These are phyloP conservation scores for Zaprionus ornatus DNA, from an alignment of 1,140 invertebrate species.

Conservation along the genomic window DNA sequence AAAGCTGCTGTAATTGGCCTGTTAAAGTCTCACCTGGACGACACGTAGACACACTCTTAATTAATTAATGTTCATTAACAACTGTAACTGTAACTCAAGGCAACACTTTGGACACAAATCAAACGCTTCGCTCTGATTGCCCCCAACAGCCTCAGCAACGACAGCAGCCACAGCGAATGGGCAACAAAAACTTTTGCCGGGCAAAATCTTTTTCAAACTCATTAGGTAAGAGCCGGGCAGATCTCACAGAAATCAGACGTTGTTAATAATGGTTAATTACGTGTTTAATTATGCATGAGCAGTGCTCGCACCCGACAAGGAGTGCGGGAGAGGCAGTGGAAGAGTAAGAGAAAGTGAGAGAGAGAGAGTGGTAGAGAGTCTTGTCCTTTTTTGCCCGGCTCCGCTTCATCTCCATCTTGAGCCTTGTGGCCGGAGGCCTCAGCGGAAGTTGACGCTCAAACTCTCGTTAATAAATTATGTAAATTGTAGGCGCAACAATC, in stretches of 20 bases:
- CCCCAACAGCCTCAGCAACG: constrained; percentile 13
- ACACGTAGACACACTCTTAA: constrained; percentile 58
- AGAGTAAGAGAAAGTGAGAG: not conserved
- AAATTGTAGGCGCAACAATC: constrained; percentile 77
- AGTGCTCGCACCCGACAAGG: constrained; percentile 39
- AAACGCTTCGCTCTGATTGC: constrained; percentile 67
- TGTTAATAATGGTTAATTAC: constrained; percentile 82
- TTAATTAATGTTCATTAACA: constrained; percentile 79
- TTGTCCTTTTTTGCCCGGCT: constrained; percentile 2
- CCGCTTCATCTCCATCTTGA: constrained; percentile 13
- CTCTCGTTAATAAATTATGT: constrained; percentile 81
- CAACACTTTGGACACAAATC: constrained; percentile 65
- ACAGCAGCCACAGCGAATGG: not conserved
- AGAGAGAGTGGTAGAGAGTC: not conserved
- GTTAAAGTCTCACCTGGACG: constrained; percentile 47
- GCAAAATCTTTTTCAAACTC: constrained; percentile 67
- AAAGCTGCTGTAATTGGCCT: constrained; percentile 59
- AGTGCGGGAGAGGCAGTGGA: not conserved
- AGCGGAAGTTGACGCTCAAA: constrained; percentile 78
- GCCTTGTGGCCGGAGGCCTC: constrained; percentile 25
- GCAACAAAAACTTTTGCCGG: constrained; percentile 45
- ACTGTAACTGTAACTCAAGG: constrained; percentile 53
- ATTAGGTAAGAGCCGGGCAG: constrained; percentile 60
- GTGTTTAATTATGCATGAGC: constrained; percentile 80
- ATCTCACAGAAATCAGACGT: constrained; percentile 74